Evolutionary conservation across 2,113 vertebrate genomes (phyloP).

Genomic region (Herpailurus yagouaroundi): DNA sequence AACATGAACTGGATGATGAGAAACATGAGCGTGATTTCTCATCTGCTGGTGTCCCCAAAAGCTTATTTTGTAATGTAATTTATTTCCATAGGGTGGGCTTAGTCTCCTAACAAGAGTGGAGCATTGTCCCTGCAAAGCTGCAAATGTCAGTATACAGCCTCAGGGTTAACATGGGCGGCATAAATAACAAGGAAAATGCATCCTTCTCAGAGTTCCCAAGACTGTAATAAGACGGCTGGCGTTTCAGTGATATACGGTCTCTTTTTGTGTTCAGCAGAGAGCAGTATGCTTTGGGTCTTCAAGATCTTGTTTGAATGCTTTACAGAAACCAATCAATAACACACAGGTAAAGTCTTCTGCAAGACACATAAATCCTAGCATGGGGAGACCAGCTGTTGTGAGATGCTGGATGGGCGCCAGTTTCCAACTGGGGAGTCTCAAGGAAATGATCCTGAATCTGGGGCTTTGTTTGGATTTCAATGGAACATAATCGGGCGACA

Average conservation of each 20-base stretch:
- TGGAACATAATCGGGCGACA: conserved; percentile 79
- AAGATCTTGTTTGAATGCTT: conserved; percentile 59
- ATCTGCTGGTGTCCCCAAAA: conserved; percentile 38
- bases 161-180: conserved; percentile 50
- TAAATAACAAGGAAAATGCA: conserved; percentile 42
- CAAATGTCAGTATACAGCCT: not conserved
- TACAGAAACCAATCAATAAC: conserved; percentile 74
- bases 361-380: conserved; percentile 62
- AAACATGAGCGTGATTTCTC: conserved; percentile 6
- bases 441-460: conserved; percentile 75
- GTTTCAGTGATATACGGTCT: conserved; percentile 34
- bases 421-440: conserved; percentile 73
- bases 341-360: conserved; percentile 69
- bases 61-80: conserved; percentile 50
- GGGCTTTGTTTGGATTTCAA: conserved; percentile 81
- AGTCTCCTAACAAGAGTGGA: conserved; percentile 23
- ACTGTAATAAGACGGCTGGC: conserved; percentile 27
- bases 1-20: not conserved
- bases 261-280: conserved; percentile 63
- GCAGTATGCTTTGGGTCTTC: conserved; percentile 51
- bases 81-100: conserved; percentile 46
- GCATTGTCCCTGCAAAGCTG: not conserved
- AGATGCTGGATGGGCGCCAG: conserved; percentile 69
- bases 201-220: conserved; percentile 29
- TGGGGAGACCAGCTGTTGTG: conserved; percentile 77